phyloP scores from a whole-genome alignment of 2,888 invertebrate species.

The Spicauda simplicius region DNA sequence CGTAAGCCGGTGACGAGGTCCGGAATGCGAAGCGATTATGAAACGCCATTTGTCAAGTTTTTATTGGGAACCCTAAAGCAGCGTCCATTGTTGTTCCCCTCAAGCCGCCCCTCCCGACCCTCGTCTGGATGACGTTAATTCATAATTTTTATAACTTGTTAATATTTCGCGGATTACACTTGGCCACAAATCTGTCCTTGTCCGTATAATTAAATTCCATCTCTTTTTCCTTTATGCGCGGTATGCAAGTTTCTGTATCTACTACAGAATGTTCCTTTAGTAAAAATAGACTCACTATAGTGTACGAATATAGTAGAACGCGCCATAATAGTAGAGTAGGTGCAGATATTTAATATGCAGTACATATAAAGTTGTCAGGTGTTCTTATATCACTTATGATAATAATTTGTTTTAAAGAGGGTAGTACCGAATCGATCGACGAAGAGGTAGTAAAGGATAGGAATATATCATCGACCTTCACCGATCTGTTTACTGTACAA shows the following conservation, averaged over 20 bases:
- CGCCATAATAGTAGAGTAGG: too few relatives aligned
- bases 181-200: conserved; percentile 32
- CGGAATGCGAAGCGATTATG: conserved; percentile 82
- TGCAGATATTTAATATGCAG: too few relatives aligned
- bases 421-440: too few relatives aligned
- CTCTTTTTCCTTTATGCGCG: conserved; percentile 25
- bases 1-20: conserved; percentile 69
- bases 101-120: conserved; percentile 60
- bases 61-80: conserved; percentile 80
- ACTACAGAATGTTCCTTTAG: too few relatives aligned
- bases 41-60: conserved; percentile 85
- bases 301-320: too few relatives aligned
- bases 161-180: conserved; percentile 51
- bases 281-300: too few relatives aligned
- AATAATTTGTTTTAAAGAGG: too few relatives aligned
- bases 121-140: conserved; percentile 74
- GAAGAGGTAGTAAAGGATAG: too few relatives aligned
- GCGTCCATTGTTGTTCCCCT: conserved; percentile 68
- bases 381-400: too few relatives aligned
- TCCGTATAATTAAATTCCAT: conserved; percentile 42
- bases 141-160: conserved; percentile 83
- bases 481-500: too few relatives aligned
- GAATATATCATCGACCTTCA: too few relatives aligned
- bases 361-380: too few relatives aligned
- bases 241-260: neutral